Evolutionary conservation across 2,797 vertebrate genomes (phyloP).

Genomic region (Anableps anableps): DNA sequence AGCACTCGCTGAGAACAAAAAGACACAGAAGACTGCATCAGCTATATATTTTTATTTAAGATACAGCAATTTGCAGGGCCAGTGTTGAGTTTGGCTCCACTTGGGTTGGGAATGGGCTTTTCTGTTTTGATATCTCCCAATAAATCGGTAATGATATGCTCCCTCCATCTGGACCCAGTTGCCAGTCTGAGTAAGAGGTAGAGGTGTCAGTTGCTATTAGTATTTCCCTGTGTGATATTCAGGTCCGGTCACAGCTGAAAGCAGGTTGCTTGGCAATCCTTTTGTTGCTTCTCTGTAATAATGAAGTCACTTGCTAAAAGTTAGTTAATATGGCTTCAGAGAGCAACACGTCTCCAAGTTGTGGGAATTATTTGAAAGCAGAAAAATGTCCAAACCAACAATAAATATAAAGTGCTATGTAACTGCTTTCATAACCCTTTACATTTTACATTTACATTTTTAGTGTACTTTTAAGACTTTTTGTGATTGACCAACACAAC

Average conservation of each 20-base stretch:
- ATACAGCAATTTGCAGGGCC: constrained; percentile 47
- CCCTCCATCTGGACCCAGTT: constrained; percentile 82
- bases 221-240: constrained; percentile 73
- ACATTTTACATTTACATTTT: background rate
- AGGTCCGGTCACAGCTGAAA: constrained; percentile 70
- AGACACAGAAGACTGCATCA: constrained; percentile 43
- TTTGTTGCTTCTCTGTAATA: constrained; percentile 68
- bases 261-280: constrained; percentile 71
- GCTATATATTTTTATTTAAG: constrained; percentile 57
- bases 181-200: constrained; percentile 68
- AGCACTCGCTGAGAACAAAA: constrained; percentile 53
- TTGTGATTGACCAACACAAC: background rate
- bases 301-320: constrained; percentile 70
- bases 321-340: constrained; percentile 70
- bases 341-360: constrained; percentile 37
- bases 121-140: constrained; percentile 81
- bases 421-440: background rate
- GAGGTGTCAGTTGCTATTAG: constrained; percentile 77
- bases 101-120: constrained; percentile 62
- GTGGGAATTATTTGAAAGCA: constrained; percentile 11
- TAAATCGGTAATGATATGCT: constrained; percentile 78
- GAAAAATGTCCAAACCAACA: background rate
- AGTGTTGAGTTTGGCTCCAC: constrained; percentile 46
- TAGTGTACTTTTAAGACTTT: background rate
- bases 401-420: background rate